Percentiles rank a stretch among this genome's conserved stretches.
These are phyloP conservation scores for Coendou prehensilis DNA, from an alignment of 2,797 vertebrate species.

Conservation along the genomic window DNA sequence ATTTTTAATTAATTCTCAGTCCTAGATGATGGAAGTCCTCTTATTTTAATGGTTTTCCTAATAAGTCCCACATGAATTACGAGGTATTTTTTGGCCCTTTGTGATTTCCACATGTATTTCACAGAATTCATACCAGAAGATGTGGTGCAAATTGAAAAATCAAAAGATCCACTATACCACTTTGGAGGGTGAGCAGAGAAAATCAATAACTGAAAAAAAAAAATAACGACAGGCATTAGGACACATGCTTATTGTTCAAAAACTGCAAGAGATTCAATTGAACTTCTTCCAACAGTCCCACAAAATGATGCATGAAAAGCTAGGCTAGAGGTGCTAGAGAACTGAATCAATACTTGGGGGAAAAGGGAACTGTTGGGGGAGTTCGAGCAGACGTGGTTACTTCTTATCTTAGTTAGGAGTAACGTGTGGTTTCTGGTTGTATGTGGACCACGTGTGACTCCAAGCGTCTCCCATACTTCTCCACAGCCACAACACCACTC, in stretches of 20 bases:
- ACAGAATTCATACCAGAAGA: neutral
- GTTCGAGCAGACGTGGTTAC: neutral
- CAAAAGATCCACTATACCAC: neutral
- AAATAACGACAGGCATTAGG: neutral
- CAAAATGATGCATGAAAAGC: neutral
- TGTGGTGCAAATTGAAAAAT: conserved; percentile 5
- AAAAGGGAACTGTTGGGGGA: neutral
- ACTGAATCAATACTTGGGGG: neutral
- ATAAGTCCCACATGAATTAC: neutral
- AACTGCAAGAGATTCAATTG: neutral
- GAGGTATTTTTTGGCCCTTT: neutral
- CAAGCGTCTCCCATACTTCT: neutral
- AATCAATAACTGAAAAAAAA: neutral
- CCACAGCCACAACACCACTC: neutral
- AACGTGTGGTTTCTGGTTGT: neutral
- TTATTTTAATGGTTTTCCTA: neutral
- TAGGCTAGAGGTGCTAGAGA: neutral
- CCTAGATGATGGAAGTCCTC: conserved; percentile 1
- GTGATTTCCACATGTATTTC: conserved; percentile 1
- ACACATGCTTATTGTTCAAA: neutral
- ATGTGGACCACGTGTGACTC: neutral
- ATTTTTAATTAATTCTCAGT: conserved; percentile 64
- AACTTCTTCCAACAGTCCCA: neutral
- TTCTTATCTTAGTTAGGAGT: neutral
- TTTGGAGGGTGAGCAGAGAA: neutral